Base-by-base conservation (phyloP, 2,888 invertebrate species). In the Achlya flavicornis region DNA sequence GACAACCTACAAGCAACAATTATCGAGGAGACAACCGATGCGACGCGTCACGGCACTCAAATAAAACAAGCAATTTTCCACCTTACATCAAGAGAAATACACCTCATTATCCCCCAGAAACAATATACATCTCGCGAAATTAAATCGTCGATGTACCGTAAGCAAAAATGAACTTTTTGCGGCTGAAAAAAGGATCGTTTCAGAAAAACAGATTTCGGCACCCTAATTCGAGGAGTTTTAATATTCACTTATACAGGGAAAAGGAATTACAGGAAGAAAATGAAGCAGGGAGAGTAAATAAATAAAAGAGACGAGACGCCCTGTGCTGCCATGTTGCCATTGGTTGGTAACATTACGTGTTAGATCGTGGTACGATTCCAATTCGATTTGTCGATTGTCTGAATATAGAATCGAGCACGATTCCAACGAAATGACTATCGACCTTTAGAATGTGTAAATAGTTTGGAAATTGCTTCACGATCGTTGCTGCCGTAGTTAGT, bases 201-300 rank as follows among this genome's bases (percentile, higher is more conserved):
- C 79, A 57, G 69, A 63, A 43, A 69, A 75, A 72, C 67, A 66
- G 67, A 63, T 63, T 69, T 65, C 59, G 64, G 68, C 77, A 81
- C 84, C 84, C 86, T 86, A 83, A 88, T 88, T 85, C 85, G 68
- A 81, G 78, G 84, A 83, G 87, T 87, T 91, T 90, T 91, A 91
- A 90, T 91, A 91, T 92, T 92, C 89, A 88, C 88, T 91, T 92
- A 87, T 85, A 88, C 88, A 83, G 84, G 88, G 88, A 89, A 88
- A 92, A 91, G 91, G 92, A 92, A 93, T 93, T 92, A 91, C 91
- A 81, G 81, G 83, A 86, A 89, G 91, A 88, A 91, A 91, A 93
- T 92, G 90, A 92, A 90, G 88, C 89, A 90, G 85, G 87, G 86
- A 73, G 79, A 81, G 85, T 92, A 85, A 92, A 92, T 93, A 93